Evolutionary conservation across 2,888 invertebrate species (phyloP), one percentile per base, ranked within the genome.

Genomic region (Druceiella hillmani): DNA sequence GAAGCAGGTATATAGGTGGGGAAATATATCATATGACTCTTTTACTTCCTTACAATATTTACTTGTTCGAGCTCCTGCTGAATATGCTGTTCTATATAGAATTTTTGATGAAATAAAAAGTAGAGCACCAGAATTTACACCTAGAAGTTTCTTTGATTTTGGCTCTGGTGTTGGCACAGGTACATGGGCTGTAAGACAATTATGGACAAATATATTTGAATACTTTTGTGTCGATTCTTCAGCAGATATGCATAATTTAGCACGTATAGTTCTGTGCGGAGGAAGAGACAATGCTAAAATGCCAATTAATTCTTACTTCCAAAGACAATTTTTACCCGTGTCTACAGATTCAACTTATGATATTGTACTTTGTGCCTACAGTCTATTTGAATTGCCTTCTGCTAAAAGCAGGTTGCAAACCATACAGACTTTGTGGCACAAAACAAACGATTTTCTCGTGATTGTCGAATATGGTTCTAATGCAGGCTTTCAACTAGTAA

Each of bases 141-240:
- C 95, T 0, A 66, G 74, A 40, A 79, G 80, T 41, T 75, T 91
- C 47, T 86, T 94, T 50, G 94, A 97, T 65, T 92, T 89, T 61
- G 97, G 95, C 1, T 89, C 93, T 3, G 97, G 97, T 1, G 65
- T 89, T 3, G 94, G 93, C 1, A 85, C 88, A 1, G 87, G 81
- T 0, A 78, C 82, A 36, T 93, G 93, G 93, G 94, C 89, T 0
- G 79, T 83, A 0, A 80, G 81, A 51, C 59, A 67, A 3, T 67
- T 75, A 10, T 97, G 92, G 92, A 66, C 72, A 5, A 64, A 76
- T 12, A 72, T 94, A 17, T 78, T 74, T 52, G 94, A 97, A 64
- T 88, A 87, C 57, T 84, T 83, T 50, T 85, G 87, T 56, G 85
- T 95, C 0, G 97, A 97, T 54, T 65, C 78, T 4, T 92, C 92